Conservation (phyloP, 2,797 vertebrate species). For the Eurystomus glaucurus region DNA sequence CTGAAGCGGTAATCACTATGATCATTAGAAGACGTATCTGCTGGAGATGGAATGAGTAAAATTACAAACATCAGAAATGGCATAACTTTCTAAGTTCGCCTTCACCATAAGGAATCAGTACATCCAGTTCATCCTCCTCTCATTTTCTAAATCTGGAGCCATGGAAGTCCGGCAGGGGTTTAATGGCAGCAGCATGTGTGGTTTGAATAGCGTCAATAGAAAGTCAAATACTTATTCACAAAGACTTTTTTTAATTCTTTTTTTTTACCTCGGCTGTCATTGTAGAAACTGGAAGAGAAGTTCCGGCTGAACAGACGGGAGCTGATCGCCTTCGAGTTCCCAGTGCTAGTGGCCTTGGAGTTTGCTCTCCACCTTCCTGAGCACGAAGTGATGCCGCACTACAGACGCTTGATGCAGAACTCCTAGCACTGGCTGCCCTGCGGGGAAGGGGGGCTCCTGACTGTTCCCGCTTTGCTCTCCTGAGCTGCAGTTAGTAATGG, state of each 20-base stretch:
- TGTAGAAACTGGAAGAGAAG: conserved; percentile 94
- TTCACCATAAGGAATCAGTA: background rate
- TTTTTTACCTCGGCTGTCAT: rapidly evolving
- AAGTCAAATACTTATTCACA: background rate
- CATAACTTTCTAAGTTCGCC: background rate
- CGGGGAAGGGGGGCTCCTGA: conserved; percentile 68
- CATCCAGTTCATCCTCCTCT: background rate
- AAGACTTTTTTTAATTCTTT: background rate
- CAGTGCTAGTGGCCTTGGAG: conserved; percentile 96
- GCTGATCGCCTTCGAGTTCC: conserved; percentile 98
- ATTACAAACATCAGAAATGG: background rate
- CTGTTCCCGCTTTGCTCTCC: conserved; percentile 17
- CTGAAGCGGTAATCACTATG: background rate
- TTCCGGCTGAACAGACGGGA: conserved; percentile 97
- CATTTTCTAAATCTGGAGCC: background rate
- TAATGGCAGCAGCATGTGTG: rapidly evolving
- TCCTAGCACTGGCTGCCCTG: conserved; percentile 91
- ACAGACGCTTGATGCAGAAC: conserved; percentile 95
- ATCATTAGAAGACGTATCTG: background rate
- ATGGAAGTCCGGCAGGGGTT: background rate
- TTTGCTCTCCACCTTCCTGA: conserved; percentile 97
- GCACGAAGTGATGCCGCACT: conserved; percentile 98
- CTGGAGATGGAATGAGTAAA: background rate
- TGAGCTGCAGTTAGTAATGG: conserved; percentile 71
- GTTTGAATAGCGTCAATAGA: background rate